Evolutionary conservation across 2,888 invertebrate genomes (phyloP).

Genomic region (Lobophora halterata): DNA sequence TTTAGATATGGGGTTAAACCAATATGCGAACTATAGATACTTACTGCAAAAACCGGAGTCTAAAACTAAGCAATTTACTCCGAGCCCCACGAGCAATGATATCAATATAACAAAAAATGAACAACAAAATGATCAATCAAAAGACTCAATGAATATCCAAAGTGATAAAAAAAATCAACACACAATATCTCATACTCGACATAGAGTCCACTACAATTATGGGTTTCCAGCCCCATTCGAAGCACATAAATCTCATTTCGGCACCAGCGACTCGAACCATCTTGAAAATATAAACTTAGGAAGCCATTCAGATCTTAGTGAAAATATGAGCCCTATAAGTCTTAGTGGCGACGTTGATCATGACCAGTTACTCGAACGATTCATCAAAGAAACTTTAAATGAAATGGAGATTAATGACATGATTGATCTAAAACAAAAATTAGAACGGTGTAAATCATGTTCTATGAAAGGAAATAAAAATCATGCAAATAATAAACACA

Average conservation of each 20-base stretch:
- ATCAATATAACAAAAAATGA: background rate
- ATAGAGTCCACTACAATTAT: slow-evolving; percentile 7
- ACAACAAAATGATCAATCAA: background rate
- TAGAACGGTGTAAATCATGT: slow-evolving; percentile 6
- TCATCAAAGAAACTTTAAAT: slow-evolving; percentile 19
- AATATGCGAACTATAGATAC: no score
- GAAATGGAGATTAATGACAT: slow-evolving; percentile 5
- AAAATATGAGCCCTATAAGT: slow-evolving; percentile 6
- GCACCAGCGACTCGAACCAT: background rate
- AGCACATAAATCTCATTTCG: background rate
- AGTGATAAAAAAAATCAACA: background rate
- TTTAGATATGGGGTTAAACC: background rate
- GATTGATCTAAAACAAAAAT: slow-evolving; percentile 1
- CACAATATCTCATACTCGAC: background rate
- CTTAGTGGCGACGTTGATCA: slow-evolving; percentile 1
- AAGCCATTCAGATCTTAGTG: background rate
- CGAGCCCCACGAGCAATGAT: background rate
- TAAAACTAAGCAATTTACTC: background rate
- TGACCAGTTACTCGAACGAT: slow-evolving; percentile 14
- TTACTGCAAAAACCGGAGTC: no score
- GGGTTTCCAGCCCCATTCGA: background rate
- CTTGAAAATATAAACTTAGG: background rate
- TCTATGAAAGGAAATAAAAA: background rate
- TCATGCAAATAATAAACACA: background rate
- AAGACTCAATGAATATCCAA: background rate